Percentiles rank a stretch among this genome's conserved stretches.
Evolutionary conservation across 2,797 vertebrate genomes (phyloP).

Genomic region (Heterohyrax brucei): DNA sequence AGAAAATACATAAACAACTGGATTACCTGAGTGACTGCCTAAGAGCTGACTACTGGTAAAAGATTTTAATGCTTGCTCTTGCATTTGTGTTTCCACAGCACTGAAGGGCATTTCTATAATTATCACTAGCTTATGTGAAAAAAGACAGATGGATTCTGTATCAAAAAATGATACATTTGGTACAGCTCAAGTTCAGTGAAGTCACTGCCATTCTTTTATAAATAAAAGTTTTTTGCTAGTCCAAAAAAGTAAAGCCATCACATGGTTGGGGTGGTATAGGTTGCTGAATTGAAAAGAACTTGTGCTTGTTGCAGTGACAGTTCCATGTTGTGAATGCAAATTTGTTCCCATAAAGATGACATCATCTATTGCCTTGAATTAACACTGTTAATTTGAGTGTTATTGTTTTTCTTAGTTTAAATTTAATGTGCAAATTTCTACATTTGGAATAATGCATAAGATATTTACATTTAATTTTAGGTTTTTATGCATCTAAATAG

Average conservation of each 20-base stretch:
- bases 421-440: slow-evolving; percentile 48
- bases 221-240: slow-evolving; percentile 12
- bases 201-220: slow-evolving; percentile 36
- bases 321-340: neutral
- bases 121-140: slow-evolving; percentile 3
- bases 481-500: slow-evolving; percentile 47
- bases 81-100: neutral
- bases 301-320: neutral
- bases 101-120: neutral
- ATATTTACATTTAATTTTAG: slow-evolving; percentile 53
- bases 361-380: neutral
- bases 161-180: neutral
- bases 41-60: neutral
- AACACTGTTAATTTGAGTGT: neutral
- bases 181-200: neutral
- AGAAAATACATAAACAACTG: neutral
- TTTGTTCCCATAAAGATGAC: slow-evolving; percentile 32
- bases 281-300: slow-evolving; percentile 39
- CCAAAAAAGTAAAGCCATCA: slow-evolving; percentile 12
- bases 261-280: neutral
- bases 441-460: neutral
- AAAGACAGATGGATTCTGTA: slow-evolving; percentile 12
- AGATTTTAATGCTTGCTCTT: neutral
- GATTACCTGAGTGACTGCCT: neutral
- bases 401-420: slow-evolving; percentile 61